These are phyloP conservation scores for Baryphthengus martii DNA, from an alignment of 2,113 vertebrate genomes.

Conservation along the genomic window DNA sequence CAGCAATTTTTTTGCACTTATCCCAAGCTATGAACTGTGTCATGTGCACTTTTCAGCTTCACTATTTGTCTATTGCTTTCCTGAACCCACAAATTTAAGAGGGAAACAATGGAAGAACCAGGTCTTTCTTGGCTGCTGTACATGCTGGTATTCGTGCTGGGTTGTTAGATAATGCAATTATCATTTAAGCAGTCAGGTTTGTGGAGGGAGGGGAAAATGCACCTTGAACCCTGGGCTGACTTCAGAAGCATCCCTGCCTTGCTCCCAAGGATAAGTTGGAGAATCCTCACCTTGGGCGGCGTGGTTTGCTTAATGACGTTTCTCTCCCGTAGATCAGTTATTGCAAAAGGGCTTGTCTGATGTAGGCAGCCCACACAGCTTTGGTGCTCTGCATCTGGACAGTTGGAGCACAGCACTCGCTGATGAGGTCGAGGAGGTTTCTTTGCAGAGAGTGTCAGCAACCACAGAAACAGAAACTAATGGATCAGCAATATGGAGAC, in stretches of 20 bases:
- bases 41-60: neutral
- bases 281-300: accelerated
- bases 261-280: accelerated
- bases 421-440: neutral
- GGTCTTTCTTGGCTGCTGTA: neutral
- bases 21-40: too few relatives aligned
- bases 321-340: neutral
- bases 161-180: accelerated
- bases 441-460: conserved; percentile 1
- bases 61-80: neutral
- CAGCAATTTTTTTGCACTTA: neutral
- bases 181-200: accelerated
- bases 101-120: neutral
- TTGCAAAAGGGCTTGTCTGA: neutral
- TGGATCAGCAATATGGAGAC: neutral
- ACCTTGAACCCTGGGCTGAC: neutral
- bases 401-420: neutral
- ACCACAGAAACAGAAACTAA: neutral
- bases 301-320: accelerated
- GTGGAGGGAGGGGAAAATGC: neutral
- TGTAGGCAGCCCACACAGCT: neutral
- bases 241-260: neutral
- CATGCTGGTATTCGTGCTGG: accelerated
- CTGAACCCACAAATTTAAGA: neutral
- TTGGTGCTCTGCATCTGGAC: neutral